A percentile compares a stretch with the other conserved stretches of the same genome.
phyloP scores from a whole-genome alignment of 2,888 invertebrate species.

The Xestia xanthographa region DNA sequence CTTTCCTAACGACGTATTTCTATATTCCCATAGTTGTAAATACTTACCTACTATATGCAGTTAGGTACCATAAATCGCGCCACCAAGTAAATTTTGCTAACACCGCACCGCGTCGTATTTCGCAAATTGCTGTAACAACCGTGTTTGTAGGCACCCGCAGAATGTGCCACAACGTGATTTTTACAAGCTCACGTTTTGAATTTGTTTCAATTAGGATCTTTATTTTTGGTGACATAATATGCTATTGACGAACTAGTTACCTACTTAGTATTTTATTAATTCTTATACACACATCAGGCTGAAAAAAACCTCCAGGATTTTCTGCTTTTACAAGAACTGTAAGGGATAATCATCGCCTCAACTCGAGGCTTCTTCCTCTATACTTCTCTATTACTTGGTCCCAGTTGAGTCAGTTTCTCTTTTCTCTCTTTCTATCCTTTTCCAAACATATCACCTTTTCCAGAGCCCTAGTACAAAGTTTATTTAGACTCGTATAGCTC shows the following conservation, averaged over 20 bases:
- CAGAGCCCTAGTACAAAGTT: too few relatives aligned
- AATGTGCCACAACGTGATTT: not conserved
- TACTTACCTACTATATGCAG: not conserved
- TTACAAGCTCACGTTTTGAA: not conserved
- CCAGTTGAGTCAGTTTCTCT: not conserved
- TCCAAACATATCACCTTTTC: not conserved
- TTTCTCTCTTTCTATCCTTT: not conserved
- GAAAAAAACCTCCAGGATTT: too few relatives aligned
- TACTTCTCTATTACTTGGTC: not conserved
- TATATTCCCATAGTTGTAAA: not conserved
- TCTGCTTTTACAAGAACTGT: not conserved
- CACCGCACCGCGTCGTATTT: slow-evolving; percentile 10
- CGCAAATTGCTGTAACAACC: not conserved
- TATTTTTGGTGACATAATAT: too few relatives aligned
- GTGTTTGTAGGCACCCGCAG: too few relatives aligned
- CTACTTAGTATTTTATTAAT: too few relatives aligned
- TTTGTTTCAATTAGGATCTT: slow-evolving; percentile 1
- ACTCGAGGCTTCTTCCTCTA: not conserved
- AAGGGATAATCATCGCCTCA: not conserved
- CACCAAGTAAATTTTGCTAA: not conserved
- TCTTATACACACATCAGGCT: too few relatives aligned
- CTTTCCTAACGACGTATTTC: not conserved
- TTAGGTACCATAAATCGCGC: not conserved
- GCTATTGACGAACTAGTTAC: too few relatives aligned
- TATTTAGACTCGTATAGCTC: not conserved